Base-by-base conservation (phyloP, 2,888 invertebrate species). In the Fragum fragum region DNA sequence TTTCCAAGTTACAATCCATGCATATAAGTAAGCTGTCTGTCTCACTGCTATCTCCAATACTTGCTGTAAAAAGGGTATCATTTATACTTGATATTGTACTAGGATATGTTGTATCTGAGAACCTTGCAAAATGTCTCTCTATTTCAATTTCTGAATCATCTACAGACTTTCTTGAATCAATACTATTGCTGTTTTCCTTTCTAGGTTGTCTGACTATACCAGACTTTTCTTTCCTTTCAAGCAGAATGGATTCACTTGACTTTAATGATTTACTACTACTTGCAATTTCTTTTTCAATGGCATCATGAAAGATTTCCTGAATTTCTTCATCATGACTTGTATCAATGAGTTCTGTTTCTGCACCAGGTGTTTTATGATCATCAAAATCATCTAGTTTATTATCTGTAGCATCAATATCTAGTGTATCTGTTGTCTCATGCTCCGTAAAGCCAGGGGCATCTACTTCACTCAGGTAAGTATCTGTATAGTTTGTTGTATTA, bases 21-120 rank as follows among this genome's bases (percentile, higher is more conserved):
- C 79, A 79, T 16, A 73, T 39, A n/a, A 73, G 52, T 47, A 85
- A 53, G 73, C 82, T 81, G 36, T 83, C 83, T 39, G 71, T 79
- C 26, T 76, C 74, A 63, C 76, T 82, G 26, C 77, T 79, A 16
- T 79, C 83, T 11, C 42, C 76, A 18, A 55, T 53, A 76, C 78
- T 80, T 9, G 32, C 32, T 16, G 71, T 70, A 61, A 74, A 83
- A 39, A 80, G 75, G 26, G 42, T 55, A 36, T 80, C 80, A 16
- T 52, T 36, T 14, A 77, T 39, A 61, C 75, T 80, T 3, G 79
- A 72, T 9, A 80, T 32, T 39, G 74, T 73, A 59, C 77, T 85
- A 21, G 73, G 80, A 53, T 80, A 80, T 23, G 79, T 82, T n/a
- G 73, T 66, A 32, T 83, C 73, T 42, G 73, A 70, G n/a, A 55